phyloP scores from a whole-genome alignment of 2,888 invertebrate genomes.

The Charanyca ferruginea region DNA sequence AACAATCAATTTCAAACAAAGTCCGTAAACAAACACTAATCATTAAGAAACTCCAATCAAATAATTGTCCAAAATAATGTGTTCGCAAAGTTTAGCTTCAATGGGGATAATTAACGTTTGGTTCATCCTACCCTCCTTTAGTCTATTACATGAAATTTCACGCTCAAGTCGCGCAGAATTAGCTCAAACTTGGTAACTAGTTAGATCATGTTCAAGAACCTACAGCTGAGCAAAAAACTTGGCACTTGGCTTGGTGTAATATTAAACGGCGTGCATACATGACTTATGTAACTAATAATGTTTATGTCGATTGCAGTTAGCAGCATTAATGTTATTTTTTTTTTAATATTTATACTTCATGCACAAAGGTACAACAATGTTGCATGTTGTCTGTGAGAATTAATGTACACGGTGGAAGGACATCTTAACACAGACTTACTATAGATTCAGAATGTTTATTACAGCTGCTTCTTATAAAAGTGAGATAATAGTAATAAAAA shows the following conservation, averaged over 20 bases:
- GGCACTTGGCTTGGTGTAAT: constrained; percentile 16
- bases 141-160: constrained; percentile 43
- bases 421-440: too few species aligned
- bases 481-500: too few species aligned
- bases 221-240: constrained; percentile 40
- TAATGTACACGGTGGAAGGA: too few species aligned
- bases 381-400: too few species aligned
- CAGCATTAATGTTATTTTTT: too few species aligned
- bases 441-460: too few species aligned
- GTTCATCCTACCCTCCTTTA: constrained; percentile 3
- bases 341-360: too few species aligned
- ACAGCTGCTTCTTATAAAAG: too few species aligned
- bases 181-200: constrained; percentile 51
- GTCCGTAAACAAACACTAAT: constrained; percentile 13
- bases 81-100: constrained; percentile 26
- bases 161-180: constrained; percentile 37
- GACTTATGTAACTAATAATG: neutral
- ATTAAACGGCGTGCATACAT: constrained; percentile 3
- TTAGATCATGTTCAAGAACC: constrained; percentile 22
- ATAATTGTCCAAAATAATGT: constrained; percentile 49
- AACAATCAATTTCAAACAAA: neutral
- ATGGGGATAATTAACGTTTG: constrained; percentile 46
- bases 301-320: too few species aligned
- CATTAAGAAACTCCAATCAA: constrained; percentile 38
- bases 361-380: too few species aligned